Evolutionary conservation across 2,888 invertebrate species (phyloP), one percentile per base, ranked within the genome.

Genomic region (Papilio gigon): DNA sequence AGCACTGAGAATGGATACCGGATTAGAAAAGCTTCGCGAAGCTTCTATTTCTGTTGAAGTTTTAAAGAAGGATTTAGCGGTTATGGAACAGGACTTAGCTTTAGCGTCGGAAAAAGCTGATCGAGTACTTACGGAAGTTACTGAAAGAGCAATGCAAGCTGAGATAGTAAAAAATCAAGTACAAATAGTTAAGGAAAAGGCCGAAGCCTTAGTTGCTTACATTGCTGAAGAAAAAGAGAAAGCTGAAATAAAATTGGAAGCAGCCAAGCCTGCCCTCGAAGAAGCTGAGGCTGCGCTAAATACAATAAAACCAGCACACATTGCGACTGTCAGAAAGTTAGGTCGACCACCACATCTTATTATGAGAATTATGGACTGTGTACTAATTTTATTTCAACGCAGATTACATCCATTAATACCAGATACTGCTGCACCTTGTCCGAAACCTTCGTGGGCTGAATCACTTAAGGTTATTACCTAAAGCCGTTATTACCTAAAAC

Each of bases 281-380:
- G 98, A 98, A 89, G 99, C 99, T 0, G 98, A 98, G 86, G 94
- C 96, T 42, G 98, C 99, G 0, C 90, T 99, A 22, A 98, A 98
- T 80, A 99, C 99, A 0, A 99, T 99, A 70, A 98, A 98, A 84
- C 98, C 98, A 47, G 98, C 98, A 4, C 98, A 99, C 82, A 99
- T 99, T 83, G 96, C 98, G 1, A 98, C 98, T 61, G 98, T 99
- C 0, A 93, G 98, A 75, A 99, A 99, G 87, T 88, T 99, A 66
- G 98, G 98, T 9, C 94, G 98, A 72, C 99, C 99, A 0, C 99
- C 99, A 0, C 98, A 98, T 90, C 92, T 99, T 11, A 99, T 99
- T 80, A 97, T 99, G 98, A 94, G 98, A 72, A 99, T 99, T 76
- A 99, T 99, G 99, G 99, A 99, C 85, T 98, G 97, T 83, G 98